A percentile compares a stretch with the other conserved stretches of the same genome.
These are phyloP conservation scores for Sterna hirundo DNA, from an alignment of 2,113 vertebrate genomes.

Conservation along the genomic window DNA sequence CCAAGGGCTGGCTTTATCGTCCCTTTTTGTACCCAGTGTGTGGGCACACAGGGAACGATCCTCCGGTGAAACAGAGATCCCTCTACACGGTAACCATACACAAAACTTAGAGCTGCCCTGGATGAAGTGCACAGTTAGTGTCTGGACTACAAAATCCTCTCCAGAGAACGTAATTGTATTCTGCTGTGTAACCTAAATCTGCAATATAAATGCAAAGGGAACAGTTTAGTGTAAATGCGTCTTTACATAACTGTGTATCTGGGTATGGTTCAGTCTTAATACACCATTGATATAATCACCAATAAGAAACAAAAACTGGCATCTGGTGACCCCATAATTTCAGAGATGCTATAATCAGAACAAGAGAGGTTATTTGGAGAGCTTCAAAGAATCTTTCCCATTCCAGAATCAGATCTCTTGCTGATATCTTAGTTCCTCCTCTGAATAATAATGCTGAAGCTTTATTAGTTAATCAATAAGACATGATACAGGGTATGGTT, in stretches of 20 bases:
- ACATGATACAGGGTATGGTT: conserved; percentile 67
- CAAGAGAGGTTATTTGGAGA: neutral
- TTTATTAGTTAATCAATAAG: conserved; percentile 79
- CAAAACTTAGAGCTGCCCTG: neutral
- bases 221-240: neutral
- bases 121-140: neutral
- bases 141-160: neutral
- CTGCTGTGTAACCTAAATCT: neutral
- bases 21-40: neutral
- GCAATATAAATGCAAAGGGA: neutral
- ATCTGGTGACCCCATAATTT: neutral
- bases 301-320: neutral
- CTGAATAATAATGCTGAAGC: conserved; percentile 48
- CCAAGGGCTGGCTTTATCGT: neutral
- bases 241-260: neutral
- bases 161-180: neutral
- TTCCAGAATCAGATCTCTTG: conserved; percentile 21
- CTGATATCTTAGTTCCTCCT: conserved; percentile 45
- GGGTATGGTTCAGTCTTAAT: neutral
- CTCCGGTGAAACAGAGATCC: neutral
- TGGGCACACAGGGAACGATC: neutral
- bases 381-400: conserved; percentile 1
- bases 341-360: neutral
- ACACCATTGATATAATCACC: neutral
- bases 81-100: neutral